These are phyloP conservation scores for Parnassius orleans DNA, from an alignment of 2,888 invertebrate genomes.

Conservation along the genomic window DNA sequence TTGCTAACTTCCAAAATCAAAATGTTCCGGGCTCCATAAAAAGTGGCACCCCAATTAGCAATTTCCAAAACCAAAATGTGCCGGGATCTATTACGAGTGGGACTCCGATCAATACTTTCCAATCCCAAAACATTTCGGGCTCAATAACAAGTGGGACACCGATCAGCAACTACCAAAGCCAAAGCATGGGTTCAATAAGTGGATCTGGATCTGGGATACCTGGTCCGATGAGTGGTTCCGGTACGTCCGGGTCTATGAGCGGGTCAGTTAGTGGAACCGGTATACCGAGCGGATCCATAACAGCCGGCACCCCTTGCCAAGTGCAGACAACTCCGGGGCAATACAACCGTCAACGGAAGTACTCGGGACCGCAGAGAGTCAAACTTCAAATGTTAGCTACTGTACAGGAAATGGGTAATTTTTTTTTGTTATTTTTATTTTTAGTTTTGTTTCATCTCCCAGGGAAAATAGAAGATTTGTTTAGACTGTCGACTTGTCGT, in stretches of 20 bases:
- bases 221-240: slow-evolving; percentile 13
- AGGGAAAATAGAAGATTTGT: not conserved
- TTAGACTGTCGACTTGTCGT: too few species aligned
- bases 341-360: slow-evolving; percentile 73
- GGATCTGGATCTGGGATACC: not conserved
- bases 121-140: slow-evolving; percentile 21
- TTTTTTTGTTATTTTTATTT: slow-evolving; percentile 35
- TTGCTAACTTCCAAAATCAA: slow-evolving; percentile 25
- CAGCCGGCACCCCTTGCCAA: slow-evolving; percentile 46
- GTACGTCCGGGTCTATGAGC: slow-evolving; percentile 5
- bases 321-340: slow-evolving; percentile 33
- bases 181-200: slow-evolving; percentile 27
- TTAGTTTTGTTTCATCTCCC: not conserved
- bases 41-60: slow-evolving; percentile 22
- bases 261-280: slow-evolving; percentile 7
- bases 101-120: slow-evolving; percentile 17
- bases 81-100: slow-evolving; percentile 31
- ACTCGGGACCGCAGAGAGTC: slow-evolving; percentile 78
- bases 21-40: slow-evolving; percentile 17
- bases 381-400: slow-evolving; percentile 81
- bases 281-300: slow-evolving; percentile 42
- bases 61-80: slow-evolving; percentile 10
- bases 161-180: slow-evolving; percentile 26
- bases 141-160: slow-evolving; percentile 33
- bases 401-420: slow-evolving; percentile 89